A percentile compares a stretch with the other conserved stretches of the same genome.
Evolutionary conservation across 64 coral and sea anemone species (phyloP).

Genomic region (Actinia equina): DNA sequence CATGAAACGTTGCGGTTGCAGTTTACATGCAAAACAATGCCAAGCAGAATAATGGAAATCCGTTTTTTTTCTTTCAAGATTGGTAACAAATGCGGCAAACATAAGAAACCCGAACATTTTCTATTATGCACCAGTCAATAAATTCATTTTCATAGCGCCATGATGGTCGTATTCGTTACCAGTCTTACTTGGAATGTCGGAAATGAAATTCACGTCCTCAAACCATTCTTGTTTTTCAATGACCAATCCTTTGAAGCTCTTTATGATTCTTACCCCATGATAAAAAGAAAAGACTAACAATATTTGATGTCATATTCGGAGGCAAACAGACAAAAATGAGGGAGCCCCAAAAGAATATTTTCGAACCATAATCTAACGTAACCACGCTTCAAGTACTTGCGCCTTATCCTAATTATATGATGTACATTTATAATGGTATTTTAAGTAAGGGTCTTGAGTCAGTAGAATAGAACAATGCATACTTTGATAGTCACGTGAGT

Average conservation of each 20-base stretch:
- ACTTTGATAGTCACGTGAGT: neutral
- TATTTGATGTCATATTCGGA: neutral
- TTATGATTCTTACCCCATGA: neutral
- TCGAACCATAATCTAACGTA: neutral
- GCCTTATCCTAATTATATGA: neutral
- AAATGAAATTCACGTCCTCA: neutral
- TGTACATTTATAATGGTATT: neutral
- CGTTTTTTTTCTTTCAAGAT: too few species aligned
- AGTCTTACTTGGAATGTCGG: neutral
- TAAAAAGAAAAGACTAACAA: neutral
- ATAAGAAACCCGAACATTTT: too few species aligned
- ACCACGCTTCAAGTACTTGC: neutral
- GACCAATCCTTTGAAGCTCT: neutral
- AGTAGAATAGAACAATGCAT: neutral
- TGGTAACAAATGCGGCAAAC: too few species aligned
- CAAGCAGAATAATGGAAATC: too few species aligned
- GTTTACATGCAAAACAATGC: too few species aligned
- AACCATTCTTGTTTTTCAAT: neutral
- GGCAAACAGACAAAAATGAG: neutral
- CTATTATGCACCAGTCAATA: too few species aligned
- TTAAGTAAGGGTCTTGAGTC: neutral
- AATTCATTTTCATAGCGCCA: too few species aligned
- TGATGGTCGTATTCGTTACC: neutral
- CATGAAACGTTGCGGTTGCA: too few species aligned
- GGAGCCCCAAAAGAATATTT: neutral